Evolutionary conservation across 2,113 vertebrate genomes (phyloP).

Genomic region (Rostratula benghalensis): DNA sequence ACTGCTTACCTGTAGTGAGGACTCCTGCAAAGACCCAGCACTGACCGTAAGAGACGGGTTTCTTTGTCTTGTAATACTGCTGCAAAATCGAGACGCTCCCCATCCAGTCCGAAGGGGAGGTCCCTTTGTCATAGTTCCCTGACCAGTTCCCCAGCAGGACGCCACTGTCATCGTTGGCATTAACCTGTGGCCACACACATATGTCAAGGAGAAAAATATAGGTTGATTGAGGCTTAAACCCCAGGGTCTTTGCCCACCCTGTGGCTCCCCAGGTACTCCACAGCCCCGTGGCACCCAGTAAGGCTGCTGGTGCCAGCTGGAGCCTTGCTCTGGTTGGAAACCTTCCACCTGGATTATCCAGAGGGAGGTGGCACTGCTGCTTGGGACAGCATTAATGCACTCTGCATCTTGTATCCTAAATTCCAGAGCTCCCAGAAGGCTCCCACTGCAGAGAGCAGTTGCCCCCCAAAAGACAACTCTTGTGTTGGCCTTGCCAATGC

Average conservation of each 20-base stretch:
- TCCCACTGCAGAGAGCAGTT: neutral
- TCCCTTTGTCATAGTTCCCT: conserved; percentile 32
- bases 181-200: conserved; percentile 50
- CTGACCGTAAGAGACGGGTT: conserved; percentile 48
- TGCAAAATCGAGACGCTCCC: conserved; percentile 68
- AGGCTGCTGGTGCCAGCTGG: neutral
- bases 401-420: neutral
- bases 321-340: neutral
- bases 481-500: neutral
- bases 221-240: neutral
- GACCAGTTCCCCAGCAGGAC: conserved; percentile 69
- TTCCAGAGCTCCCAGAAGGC: neutral
- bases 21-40: conserved; percentile 76
- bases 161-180: conserved; percentile 41
- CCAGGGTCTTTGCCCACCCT: neutral
- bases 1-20: conserved; percentile 67
- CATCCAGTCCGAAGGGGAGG: conserved; percentile 51
- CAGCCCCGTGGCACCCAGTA: neutral
- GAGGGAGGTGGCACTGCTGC: neutral
- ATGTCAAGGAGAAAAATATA: neutral
- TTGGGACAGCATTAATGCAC: rapidly evolving
- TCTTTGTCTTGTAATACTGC: conserved; percentile 44
- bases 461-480: neutral
- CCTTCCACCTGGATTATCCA: neutral
- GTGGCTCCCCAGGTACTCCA: neutral